Percentiles rank a stretch among this genome's conserved stretches.
Evolutionary conservation across 2,888 invertebrate species (phyloP).

Genomic region (Ceramica pisi): DNA sequence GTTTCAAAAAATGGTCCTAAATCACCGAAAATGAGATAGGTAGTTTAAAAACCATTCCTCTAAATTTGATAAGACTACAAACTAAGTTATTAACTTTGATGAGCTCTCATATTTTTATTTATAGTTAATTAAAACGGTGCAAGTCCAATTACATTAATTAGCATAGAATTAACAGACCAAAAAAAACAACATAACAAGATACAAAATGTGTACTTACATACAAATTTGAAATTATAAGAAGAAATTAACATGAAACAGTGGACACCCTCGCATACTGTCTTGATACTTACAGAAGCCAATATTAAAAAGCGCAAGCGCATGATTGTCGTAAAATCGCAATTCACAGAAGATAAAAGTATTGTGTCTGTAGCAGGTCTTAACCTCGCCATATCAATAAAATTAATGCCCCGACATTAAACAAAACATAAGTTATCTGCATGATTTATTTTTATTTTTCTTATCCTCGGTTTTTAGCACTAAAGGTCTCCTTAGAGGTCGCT

Average conservation of each 20-base stretch:
- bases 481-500: constrained; percentile 58
- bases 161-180: too few relatives aligned
- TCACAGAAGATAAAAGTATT: constrained; percentile 27
- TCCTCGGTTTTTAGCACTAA: constrained; percentile 24
- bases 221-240: too few relatives aligned
- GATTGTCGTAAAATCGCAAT: constrained; percentile 5
- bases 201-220: too few relatives aligned
- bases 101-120: too few relatives aligned
- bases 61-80: not conserved
- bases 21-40: too few relatives aligned
- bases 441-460: constrained; percentile 47
- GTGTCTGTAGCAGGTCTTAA: constrained; percentile 24
- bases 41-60: not conserved
- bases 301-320: not conserved
- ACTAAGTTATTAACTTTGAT: not conserved
- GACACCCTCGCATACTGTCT: too few relatives aligned
- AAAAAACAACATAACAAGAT: too few relatives aligned
- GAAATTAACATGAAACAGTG: too few relatives aligned
- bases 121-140: too few relatives aligned
- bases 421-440: constrained; percentile 46
- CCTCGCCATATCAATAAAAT: constrained; percentile 37
- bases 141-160: too few relatives aligned
- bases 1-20: not conserved
- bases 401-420: constrained; percentile 42
- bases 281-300: not conserved